Evolutionary conservation across 2,888 invertebrate species (phyloP).

Genomic region (Trypoxylon attenuatum): DNA sequence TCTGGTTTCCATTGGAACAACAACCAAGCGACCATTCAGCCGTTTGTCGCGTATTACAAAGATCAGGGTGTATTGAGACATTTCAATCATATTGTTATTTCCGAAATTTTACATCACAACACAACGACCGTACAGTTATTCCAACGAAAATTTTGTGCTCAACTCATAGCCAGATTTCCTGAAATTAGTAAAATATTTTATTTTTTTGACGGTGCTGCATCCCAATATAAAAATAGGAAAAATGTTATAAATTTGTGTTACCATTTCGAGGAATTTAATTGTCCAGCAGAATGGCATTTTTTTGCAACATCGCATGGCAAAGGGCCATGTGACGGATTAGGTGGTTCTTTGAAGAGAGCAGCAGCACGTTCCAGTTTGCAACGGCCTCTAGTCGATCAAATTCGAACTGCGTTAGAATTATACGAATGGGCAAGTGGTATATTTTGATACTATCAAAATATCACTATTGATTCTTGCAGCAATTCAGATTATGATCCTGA

Average conservation of each 20-base stretch:
- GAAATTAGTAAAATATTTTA: not conserved
- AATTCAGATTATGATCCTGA: too few relatives aligned
- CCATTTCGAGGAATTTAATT: not conserved
- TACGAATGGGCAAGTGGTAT: not conserved
- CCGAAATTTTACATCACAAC: not conserved
- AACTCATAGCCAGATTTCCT: not conserved
- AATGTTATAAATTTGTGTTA: not conserved
- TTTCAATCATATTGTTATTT: slow-evolving; percentile 1
- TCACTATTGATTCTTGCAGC: too few relatives aligned
- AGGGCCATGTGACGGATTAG: slow-evolving; percentile 3
- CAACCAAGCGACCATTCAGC: not conserved
- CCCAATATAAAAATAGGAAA: not conserved
- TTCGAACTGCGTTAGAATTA: not conserved
- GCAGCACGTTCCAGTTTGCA: slow-evolving; percentile 10
- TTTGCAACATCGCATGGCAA: slow-evolving; percentile 9
- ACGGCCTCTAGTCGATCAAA: not conserved
- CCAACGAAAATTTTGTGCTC: not conserved
- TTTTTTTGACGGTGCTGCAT: not conserved
- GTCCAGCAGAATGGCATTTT: slow-evolving; percentile 2
- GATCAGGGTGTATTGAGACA: not conserved
- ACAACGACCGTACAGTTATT: not conserved
- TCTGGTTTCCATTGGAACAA: slow-evolving; percentile 1
- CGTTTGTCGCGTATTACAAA: not conserved
- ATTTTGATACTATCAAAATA: too few relatives aligned
- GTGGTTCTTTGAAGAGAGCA: not conserved